These are phyloP conservation scores for Drosophila flavopinicola DNA, from an alignment of 2,888 invertebrate genomes.

Conservation along the genomic window DNA sequence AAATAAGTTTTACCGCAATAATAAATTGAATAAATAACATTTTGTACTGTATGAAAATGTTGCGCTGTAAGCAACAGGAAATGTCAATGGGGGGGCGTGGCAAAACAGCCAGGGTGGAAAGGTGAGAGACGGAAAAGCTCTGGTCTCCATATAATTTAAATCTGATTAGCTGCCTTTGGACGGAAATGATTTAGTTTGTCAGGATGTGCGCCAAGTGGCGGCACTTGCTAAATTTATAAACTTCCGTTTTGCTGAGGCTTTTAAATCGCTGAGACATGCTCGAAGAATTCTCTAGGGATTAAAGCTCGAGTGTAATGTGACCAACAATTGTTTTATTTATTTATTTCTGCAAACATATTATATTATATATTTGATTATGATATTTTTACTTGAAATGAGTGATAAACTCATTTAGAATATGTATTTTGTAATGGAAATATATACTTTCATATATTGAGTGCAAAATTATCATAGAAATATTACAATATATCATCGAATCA, in stretches of 20 bases:
- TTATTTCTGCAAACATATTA: no score
- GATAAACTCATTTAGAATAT: no score
- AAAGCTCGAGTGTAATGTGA: no score
- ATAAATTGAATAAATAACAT: slow-evolving; percentile 70
- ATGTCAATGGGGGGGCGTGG: no score
- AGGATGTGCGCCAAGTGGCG: neutral
- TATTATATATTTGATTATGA: no score
- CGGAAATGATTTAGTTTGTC: slow-evolving; percentile 35
- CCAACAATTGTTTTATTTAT: no score
- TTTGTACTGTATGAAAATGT: slow-evolving; percentile 46
- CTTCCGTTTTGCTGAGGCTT: neutral
- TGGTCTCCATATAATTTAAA: slow-evolving; percentile 41
- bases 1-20: slow-evolving; percentile 64
- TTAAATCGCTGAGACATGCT: neutral
- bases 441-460: no score
- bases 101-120: slow-evolving; percentile 3
- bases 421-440: no score
- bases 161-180: slow-evolving; percentile 46
- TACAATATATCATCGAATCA: no score
- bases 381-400: no score
- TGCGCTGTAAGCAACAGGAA: slow-evolving; percentile 61
- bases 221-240: neutral
- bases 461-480: no score
- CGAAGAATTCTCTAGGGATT: no score
- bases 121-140: neutral